Conservation (phyloP, 2,113 vertebrate genomes). For the Aix galericulata region DNA sequence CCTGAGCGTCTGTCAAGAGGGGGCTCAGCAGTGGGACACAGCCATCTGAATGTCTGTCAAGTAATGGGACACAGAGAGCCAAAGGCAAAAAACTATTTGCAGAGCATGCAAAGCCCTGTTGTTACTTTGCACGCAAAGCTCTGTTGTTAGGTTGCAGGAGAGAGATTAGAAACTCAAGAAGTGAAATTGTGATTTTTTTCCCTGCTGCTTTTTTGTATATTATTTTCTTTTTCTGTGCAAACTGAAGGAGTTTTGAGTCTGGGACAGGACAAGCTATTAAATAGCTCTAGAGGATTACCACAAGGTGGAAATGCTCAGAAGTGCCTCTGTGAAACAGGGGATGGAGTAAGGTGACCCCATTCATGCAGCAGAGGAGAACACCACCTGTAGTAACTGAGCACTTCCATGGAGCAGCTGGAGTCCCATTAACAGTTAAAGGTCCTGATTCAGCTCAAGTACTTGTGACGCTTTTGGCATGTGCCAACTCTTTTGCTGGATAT, state of each 20-base stretch:
- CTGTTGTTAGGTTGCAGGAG: background rate
- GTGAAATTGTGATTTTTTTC: background rate
- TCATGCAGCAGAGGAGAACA: background rate
- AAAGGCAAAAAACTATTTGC: background rate
- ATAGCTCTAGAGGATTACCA: background rate
- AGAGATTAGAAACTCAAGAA: background rate
- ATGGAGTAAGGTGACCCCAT: background rate
- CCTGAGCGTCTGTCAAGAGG: background rate
- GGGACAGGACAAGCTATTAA: background rate
- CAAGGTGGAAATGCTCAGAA: background rate
- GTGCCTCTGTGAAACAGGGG: background rate
- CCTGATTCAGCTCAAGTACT: background rate
- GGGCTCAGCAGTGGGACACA: background rate
- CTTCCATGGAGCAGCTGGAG: background rate
- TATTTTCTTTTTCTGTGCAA: background rate
- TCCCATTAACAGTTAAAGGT: background rate
- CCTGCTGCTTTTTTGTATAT: background rate
- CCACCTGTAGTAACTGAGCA: background rate
- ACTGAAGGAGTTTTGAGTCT: background rate
- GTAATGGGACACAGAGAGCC: background rate
- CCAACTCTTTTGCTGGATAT: background rate
- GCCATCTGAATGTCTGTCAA: background rate
- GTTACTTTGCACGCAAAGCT: background rate
- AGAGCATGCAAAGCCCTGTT: slow-evolving; percentile 1
- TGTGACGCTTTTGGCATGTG: background rate